Evolutionary conservation across 2,797 vertebrate genomes (phyloP), one percentile per base, ranked within the genome.

Genomic region (Typhlichthys subterraneus): DNA sequence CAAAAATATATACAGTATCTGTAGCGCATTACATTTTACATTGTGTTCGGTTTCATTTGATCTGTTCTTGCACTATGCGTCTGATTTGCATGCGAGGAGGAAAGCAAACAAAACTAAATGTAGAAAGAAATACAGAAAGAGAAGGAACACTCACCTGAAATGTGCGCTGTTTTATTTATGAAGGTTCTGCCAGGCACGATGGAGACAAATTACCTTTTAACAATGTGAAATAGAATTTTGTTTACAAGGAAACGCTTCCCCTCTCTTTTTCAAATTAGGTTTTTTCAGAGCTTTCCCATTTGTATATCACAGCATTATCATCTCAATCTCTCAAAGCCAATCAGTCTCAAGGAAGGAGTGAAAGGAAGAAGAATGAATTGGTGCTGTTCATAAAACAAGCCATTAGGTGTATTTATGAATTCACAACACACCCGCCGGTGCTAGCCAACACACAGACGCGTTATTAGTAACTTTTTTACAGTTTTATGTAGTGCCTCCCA

Each of bases 161-260:
- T 84, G 73, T 83, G 85, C 66, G 69, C 84, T 91, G 87, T 87
- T 91, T 92, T 91, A 93, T 93, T 93, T 92, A 92, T 92, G 89
- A 92, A 92, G 80, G 75, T 84, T 86, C 81, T 88, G 88, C 81
- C 81, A 79, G 85, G 79, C 81, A 68, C 78, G 77, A 92, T 90
- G 87, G 89, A 92, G 90, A 93, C 91, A 92, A 92, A 93, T 94
- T 88, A 90, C 88, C 90, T 92, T 93, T 93, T 92, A 93, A 93
- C 90, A 92, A 92, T 89, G 88, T 88, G 89, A 90, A 93, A 93
- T 91, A 90, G 91, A 93, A 93, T 92, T 92, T 91, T 92, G 89
- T 94, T 93, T 93, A 92, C 92, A 89, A 89, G 84, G 81, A 91
- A 86, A 70, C 59, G 59, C 86, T 87, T 89, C 84, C 83, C 74